These are phyloP conservation scores for Drosophila navojoa DNA, from an alignment of 1,140 invertebrate genomes.

Conservation along the genomic window DNA sequence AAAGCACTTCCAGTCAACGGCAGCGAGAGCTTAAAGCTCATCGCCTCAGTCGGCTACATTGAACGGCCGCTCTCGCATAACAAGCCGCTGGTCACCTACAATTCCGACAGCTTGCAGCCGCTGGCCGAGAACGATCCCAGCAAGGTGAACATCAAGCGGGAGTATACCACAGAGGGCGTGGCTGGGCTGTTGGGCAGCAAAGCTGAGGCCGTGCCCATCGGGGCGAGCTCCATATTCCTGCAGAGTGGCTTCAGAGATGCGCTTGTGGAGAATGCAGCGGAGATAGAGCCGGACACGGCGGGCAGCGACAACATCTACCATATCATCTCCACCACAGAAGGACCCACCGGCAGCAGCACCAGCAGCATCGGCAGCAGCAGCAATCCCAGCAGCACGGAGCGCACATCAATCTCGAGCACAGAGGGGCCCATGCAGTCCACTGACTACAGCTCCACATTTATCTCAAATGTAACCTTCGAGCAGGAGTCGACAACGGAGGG, in stretches of 20 bases:
- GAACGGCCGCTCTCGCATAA: conserved; percentile 26
- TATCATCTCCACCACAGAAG: conserved; percentile 78
- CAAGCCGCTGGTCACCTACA: conserved; percentile 58
- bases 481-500: conserved; percentile 50
- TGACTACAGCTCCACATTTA: conserved; percentile 4
- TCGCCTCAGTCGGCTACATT: conserved; percentile 67
- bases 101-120: conserved; percentile 51
- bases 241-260: conserved; percentile 59
- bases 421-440: conserved; percentile 17
- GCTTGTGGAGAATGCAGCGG: conserved; percentile 33
- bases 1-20: conserved; percentile 56
- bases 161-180: conserved; percentile 71
- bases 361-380: not conserved
- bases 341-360: conserved; percentile 43
- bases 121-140: conserved; percentile 66
- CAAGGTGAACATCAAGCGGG: conserved; percentile 78
- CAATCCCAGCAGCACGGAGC: conserved; percentile 2
- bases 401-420: conserved; percentile 28
- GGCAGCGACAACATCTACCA: conserved; percentile 79
- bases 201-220: conserved; percentile 15
- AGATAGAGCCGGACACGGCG: conserved; percentile 72
- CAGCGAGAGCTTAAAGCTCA: conserved; percentile 77
- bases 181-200: not conserved
- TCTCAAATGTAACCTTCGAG: conserved; percentile 8
- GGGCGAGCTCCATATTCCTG: conserved; percentile 28